Conservation (phyloP, 2,113 vertebrate genomes). For the Sclerurus mexicanus region DNA sequence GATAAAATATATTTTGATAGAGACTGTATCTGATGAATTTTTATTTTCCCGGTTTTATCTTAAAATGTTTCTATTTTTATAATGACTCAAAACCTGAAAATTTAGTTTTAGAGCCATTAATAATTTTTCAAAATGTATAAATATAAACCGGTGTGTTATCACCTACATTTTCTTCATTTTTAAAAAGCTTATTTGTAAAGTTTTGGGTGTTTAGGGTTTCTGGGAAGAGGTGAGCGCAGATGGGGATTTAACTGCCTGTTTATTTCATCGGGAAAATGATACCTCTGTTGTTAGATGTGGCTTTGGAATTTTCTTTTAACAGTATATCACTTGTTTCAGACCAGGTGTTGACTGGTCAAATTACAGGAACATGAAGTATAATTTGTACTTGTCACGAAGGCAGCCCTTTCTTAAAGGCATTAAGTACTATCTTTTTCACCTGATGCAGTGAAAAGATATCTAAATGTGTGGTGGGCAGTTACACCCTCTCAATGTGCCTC, state of each 20-base stretch:
- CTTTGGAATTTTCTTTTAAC: constrained; percentile 52
- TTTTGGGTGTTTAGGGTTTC: constrained; percentile 16
- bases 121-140: background rate
- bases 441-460: constrained; percentile 41
- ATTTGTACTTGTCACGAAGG: constrained; percentile 55
- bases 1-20: constrained; percentile 22
- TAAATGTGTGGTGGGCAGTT: background rate
- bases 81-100: constrained; percentile 3
- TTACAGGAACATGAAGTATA: constrained; percentile 50
- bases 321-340: constrained; percentile 43
- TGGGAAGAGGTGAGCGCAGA: background rate
- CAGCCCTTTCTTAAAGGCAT: constrained; percentile 22
- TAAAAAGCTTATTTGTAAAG: background rate
- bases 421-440: constrained; percentile 45
- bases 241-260: constrained; percentile 44
- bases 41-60: constrained; percentile 31
- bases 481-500: background rate
- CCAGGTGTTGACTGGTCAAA: constrained; percentile 57
- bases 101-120: background rate
- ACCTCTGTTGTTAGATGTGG: constrained; percentile 2
- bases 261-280: constrained; percentile 46
- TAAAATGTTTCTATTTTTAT: constrained; percentile 11
- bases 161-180: background rate
- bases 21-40: background rate
- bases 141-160: background rate